Base-by-base conservation (phyloP, 1,140 invertebrate genomes). In the Hycleus phaleratus region DNA sequence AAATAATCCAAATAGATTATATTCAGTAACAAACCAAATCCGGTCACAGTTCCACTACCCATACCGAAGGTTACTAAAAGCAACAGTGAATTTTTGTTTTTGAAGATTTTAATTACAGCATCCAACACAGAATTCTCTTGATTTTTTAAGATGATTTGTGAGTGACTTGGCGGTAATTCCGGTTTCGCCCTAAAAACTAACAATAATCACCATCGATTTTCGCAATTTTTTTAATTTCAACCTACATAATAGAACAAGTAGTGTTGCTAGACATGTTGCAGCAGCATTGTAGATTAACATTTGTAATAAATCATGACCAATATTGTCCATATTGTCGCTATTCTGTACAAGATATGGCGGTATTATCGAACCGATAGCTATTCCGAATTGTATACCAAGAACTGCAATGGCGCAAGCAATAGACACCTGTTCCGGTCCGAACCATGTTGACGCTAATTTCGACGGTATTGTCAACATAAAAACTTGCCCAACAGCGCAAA, bases 341-440 rank as follows among this genome's bases (percentile, higher is more conserved):
- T 77, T 76, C 58, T 61, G 71, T 7, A 79, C 74, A 4, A 78
- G 26, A 40, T 75, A 68, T 12, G 77, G 74, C 1, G 75, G 71
- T 1, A 76, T 38, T 4, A 77, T 60, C 61, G 75, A 75, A 32
- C 75, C 73, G 3, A 74, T 51, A 3, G 76, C 72, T 12, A 75
- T 44, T 25, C 68, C 77, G 25, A 90, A 78, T 75, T 90, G 87
- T 73, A 85, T 88, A 8, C 89, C 88, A 64, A 91, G 87, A 25
- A 91, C 80, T n/a, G 85, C 86, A 26, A 89, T 75, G 38, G 88
- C 84, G 58, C 85, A 88, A 3, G 89, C 90, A 4, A 85, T 88
- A 7, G 85, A 85, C 10, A 87, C 83, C 73, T 87, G 60, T 77
- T 79, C 59, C 3, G 73, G 51, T 11, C 71, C 73, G 64, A 80